Evolutionary conservation across 2,113 vertebrate species (phyloP), one percentile per base, ranked within the genome.

Genomic region (Bostrychus sinensis): DNA sequence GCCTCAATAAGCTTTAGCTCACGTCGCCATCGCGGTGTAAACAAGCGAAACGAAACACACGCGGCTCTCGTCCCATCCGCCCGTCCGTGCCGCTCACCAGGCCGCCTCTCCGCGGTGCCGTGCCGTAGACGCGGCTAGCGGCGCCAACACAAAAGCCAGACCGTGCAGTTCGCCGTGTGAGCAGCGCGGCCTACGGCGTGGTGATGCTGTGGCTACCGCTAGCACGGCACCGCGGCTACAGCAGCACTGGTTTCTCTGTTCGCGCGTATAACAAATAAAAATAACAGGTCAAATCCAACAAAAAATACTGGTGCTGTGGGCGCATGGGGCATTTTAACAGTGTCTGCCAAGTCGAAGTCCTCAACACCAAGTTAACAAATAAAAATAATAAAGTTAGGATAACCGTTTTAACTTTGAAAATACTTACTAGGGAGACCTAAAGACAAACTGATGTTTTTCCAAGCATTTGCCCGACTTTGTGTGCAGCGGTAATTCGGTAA

Each of bases 391-490:
- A 87, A 89, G 82, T 84, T 86, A 39, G 54, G 56, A 56, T 46
- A 41, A 74, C 64, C 36, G 63, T 51, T 53, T 32, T 23, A 42
- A 26, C 6, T 38, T 20, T 25, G 0, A 64, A 42, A 54, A 77
- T 58, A 86, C 90, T 91, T 60, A 91, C 90, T 80, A 1, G 88
- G 74, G 16, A 88, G 59, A 22, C 82, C 82, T n/a, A 89, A 38
- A 0, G 57, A 32, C 4, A 63, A 9, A 34, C 87, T 87, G 60
- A 90, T 89, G 70, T 45, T 86, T 28, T 75, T 76, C 90, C 90
- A 91, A 0, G 88, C 89, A 11, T 64, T 83, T 5, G 72, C 56
- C 4, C 89, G 80, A 65, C 78, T 90, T 70, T 91, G 89, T 1
- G 82, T 81, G 46, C 86, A 88, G 34, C 90, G 87, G 60, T 91